These are phyloP conservation scores for Hecatera dysodea DNA, from an alignment of 2,888 invertebrate genomes.

Conservation along the genomic window DNA sequence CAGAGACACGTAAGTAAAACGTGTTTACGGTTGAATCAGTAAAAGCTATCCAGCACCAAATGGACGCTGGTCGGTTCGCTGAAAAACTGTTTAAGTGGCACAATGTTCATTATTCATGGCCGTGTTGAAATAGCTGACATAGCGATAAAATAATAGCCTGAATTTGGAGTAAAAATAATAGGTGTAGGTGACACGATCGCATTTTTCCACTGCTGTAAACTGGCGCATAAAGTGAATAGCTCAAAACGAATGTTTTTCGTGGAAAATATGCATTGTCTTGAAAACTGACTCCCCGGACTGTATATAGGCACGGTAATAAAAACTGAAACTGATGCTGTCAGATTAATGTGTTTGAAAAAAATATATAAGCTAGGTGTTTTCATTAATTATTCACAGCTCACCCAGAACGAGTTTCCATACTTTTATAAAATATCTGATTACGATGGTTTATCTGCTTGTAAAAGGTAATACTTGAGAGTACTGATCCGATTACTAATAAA, in stretches of 20 bases:
- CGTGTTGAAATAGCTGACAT: constrained; percentile 16
- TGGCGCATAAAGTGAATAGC: neutral
- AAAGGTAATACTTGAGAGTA: too few species aligned
- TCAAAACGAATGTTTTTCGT: neutral
- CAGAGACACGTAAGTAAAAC: constrained; percentile 24
- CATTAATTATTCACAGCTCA: neutral
- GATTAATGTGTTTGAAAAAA: neutral
- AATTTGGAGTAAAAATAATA: neutral
- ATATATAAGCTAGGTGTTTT: neutral
- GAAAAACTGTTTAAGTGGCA: constrained; percentile 30
- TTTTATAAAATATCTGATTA: too few species aligned
- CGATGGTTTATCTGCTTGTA: too few species aligned
- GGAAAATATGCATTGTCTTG: neutral
- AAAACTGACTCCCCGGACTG: too few species aligned
- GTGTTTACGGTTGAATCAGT: constrained; percentile 42
- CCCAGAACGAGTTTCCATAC: too few species aligned
- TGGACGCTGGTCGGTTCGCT: constrained; percentile 25
- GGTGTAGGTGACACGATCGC: neutral
- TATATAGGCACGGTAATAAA: neutral
- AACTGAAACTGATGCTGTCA: too few species aligned
- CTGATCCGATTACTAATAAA: too few species aligned
- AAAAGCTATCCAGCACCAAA: constrained; percentile 38
- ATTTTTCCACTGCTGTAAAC: neutral
- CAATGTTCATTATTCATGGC: constrained; percentile 35
- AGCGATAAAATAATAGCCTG: constrained; percentile 19